Evolutionary conservation across 1,140 invertebrate species (phyloP).

Genomic region (Latrodectus geometricus): DNA sequence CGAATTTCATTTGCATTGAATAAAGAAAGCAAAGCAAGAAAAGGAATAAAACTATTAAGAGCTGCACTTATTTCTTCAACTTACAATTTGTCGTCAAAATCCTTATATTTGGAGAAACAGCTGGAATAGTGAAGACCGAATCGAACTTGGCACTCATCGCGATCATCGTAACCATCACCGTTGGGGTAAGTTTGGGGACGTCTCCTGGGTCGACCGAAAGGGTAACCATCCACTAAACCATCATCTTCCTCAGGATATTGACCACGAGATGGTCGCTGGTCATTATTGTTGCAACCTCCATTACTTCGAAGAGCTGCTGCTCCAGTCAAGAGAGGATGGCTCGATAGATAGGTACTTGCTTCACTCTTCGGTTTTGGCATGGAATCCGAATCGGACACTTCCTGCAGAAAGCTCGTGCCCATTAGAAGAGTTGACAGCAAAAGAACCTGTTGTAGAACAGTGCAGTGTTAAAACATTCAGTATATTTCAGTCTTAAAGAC

Average conservation of each 20-base stretch:
- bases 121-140: conserved; percentile 50
- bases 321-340: conserved; percentile 41
- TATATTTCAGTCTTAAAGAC: too few species aligned
- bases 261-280: neutral
- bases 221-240: neutral
- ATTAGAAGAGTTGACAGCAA: conserved; percentile 50
- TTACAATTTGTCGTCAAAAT: conserved; percentile 58
- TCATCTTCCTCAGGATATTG: conserved; percentile 31
- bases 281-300: neutral
- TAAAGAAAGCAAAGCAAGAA: neutral
- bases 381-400: conserved; percentile 18
- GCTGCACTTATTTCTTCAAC: neutral
- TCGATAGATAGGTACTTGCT: conserved; percentile 21
- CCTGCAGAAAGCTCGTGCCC: conserved; percentile 44
- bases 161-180: neutral
- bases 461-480: too few species aligned
- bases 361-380: conserved; percentile 18
- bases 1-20: too few species aligned
- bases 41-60: neutral
- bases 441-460: neutral
- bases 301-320: neutral
- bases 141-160: conserved; percentile 30
- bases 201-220: conserved; percentile 18
- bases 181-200: neutral
- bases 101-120: conserved; percentile 54